Conservation (phyloP, 2,888 invertebrate species). For the Neoascia interrupta region DNA sequence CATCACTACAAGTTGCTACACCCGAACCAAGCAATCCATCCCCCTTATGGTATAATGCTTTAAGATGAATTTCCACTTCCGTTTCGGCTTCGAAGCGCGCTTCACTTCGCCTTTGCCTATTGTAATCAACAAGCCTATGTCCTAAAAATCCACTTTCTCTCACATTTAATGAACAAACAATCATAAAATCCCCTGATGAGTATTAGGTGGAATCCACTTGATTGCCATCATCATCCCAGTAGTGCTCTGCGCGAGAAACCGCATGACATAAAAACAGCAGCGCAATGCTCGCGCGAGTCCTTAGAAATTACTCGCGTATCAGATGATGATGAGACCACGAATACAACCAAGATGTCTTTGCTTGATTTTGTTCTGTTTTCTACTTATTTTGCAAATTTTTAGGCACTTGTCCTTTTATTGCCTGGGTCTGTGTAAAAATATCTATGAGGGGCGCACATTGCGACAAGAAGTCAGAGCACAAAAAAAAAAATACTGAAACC, state of each 20-base stretch:
- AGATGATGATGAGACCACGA: constrained; percentile 5
- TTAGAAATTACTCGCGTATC: constrained; percentile 13
- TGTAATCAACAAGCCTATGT: constrained; percentile 41
- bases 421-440: constrained; percentile 54
- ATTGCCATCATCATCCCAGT: constrained; percentile 14
- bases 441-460: constrained; percentile 4
- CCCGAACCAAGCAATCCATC: not conserved
- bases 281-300: not conserved
- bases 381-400: constrained; percentile 49
- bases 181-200: constrained; percentile 53
- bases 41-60: not conserved
- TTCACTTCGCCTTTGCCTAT: not conserved
- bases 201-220: constrained; percentile 45
- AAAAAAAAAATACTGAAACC: no score
- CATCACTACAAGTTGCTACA: not conserved
- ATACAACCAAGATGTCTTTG: not conserved
- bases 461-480: no score
- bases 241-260: no score
- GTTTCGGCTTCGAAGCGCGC: not conserved
- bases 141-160: constrained; percentile 44
- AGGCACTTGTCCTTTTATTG: constrained; percentile 65
- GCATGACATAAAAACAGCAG: constrained; percentile 22
- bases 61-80: constrained; percentile 30
- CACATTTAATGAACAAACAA: constrained; percentile 45
- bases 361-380: constrained; percentile 9